Conservation (phyloP, 2,113 vertebrate species). For the Cinclus cinclus region DNA sequence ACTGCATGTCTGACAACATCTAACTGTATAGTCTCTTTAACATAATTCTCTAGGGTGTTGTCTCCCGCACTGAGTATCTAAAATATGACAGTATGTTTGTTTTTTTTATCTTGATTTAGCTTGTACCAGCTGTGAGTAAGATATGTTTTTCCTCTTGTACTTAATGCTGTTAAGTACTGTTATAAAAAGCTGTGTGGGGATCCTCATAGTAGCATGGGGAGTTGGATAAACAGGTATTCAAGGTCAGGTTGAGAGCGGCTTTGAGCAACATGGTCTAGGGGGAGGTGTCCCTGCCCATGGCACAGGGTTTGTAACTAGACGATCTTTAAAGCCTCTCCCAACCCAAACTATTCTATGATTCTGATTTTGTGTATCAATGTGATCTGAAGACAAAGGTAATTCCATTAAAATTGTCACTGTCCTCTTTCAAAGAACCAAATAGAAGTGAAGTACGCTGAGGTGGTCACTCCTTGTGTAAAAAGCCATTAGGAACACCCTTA, state of each 20-base stretch:
- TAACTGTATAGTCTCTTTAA: background rate
- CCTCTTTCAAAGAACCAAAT: background rate
- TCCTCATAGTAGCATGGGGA: background rate
- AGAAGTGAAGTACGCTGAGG: background rate
- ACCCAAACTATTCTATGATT: background rate
- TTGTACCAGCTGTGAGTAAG: background rate
- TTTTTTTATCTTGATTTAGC: background rate
- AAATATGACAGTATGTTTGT: background rate
- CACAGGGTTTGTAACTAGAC: background rate
- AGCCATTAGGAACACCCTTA: fast-evolving
- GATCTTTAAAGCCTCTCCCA: background rate
- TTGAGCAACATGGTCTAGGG: background rate
- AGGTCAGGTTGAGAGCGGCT: background rate
- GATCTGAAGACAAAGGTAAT: background rate
- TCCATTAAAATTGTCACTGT: background rate
- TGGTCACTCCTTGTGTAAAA: background rate
- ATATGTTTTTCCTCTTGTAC: background rate
- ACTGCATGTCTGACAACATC: background rate
- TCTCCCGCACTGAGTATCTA: background rate
- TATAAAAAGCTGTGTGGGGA: background rate
- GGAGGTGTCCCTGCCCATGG: background rate
- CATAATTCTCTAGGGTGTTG: background rate
- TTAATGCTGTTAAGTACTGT: background rate
- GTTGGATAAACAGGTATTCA: background rate
- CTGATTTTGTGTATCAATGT: background rate